Base-by-base conservation (phyloP, 2,888 invertebrate genomes). In the Folsomia candida region DNA sequence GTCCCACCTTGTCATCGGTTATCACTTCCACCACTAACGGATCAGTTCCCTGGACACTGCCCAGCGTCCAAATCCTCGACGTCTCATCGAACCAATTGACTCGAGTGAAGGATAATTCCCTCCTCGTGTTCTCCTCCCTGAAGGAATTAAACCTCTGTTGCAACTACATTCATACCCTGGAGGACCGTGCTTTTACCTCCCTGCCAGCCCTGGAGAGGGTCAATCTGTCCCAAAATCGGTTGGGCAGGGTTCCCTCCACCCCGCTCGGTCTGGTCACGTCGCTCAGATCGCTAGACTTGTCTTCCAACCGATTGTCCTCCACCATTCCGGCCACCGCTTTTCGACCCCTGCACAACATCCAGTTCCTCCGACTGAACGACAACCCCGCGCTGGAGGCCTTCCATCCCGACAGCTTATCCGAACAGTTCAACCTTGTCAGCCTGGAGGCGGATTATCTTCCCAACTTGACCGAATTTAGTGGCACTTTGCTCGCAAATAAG, bases 81-180 rank as follows among this genome's bases (percentile, higher is more conserved):
- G 58, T 78, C 24, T 72, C 72, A 60, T 74, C 67, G 18, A 78
- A 78, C 71, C 78, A 78, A 72, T 70, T 78, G 69, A 76, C 78
- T 47, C 60, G 76, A 58, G 74, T 78, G 51, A 72, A 71, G 64
- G 71, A 78, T 70, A 70, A 74, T 54, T 68, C 75, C 28, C 67
- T 78, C 37, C 67, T 65, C 54, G 67, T 74, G 54, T 74, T 78
- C 71, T 62, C 62, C 47, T 69, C 72, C 61, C 71, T 78, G 6
- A 69, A 65, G 37, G 74, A 73, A 51, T 71, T 78, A 59, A 78
- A 78, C 74, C 71, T 78, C 61, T 76, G 75, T 70, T 75, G 75
- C 68, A 78, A 78, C 70, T 78, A 76, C 69, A 76, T 78, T 63
- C 78, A 78, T 61, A 78, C 78, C 20, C 51, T 78, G 37, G 78